phyloP scores from a whole-genome alignment of 2,113 vertebrate genomes.

The Oreamnos americanus region DNA sequence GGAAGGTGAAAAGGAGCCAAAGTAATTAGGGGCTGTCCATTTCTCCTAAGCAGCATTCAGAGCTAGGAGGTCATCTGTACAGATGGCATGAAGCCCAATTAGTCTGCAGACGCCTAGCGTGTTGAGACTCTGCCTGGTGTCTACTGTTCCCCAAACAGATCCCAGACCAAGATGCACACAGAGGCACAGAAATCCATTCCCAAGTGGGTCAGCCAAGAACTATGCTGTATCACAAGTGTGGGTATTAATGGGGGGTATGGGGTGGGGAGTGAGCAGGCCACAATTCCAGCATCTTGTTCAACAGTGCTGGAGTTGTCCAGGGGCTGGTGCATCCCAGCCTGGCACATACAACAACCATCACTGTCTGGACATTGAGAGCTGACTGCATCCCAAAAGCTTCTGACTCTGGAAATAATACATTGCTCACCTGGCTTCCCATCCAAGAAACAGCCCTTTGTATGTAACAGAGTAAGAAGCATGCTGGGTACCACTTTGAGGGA shows the following conservation, averaged over 20 bases:
- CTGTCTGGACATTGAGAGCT: background rate
- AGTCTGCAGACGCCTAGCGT: background rate
- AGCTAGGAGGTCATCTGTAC: background rate
- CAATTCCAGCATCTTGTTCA: slow-evolving; percentile 65
- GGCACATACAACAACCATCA: slow-evolving; percentile 68
- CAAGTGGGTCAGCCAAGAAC: slow-evolving; percentile 46
- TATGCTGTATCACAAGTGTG: slow-evolving; percentile 33
- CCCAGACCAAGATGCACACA: background rate
- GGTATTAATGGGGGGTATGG: background rate
- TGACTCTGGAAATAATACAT: background rate
- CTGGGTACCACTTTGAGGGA: background rate
- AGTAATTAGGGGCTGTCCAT: background rate
- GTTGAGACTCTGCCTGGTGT: background rate
- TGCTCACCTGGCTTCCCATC: background rate
- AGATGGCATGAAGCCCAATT: background rate
- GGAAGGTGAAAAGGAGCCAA: slow-evolving; percentile 60
- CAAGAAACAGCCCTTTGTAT: background rate
- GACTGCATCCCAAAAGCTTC: slow-evolving; percentile 12
- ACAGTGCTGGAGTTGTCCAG: slow-evolving; percentile 76
- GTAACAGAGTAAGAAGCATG: background rate
- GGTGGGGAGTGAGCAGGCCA: background rate
- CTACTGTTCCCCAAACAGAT: slow-evolving; percentile 47
- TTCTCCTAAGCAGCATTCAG: background rate
- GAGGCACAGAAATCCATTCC: slow-evolving; percentile 5
- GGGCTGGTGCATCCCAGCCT: slow-evolving; percentile 71